A percentile compares a stretch with the other conserved stretches of the same genome.
These are phyloP conservation scores for Catonia carolina DNA, from an alignment of 2,888 invertebrate genomes.

Conservation along the genomic window DNA sequence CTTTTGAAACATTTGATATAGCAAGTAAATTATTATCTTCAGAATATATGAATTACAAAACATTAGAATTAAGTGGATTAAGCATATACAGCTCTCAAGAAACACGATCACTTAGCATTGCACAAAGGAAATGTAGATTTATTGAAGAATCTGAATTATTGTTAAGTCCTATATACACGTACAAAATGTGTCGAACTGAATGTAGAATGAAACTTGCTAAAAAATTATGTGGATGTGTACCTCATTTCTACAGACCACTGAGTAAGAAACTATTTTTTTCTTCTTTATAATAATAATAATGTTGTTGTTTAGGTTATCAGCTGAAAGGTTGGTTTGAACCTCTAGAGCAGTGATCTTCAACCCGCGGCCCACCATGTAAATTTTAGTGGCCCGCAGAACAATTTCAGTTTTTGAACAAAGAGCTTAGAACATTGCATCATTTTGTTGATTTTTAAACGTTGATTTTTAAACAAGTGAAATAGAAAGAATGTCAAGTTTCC, in stretches of 20 bases:
- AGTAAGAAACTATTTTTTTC: no score
- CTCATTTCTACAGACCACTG: slow-evolving; percentile 40
- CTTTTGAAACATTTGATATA: slow-evolving; percentile 60
- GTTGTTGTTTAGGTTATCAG: no score
- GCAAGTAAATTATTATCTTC: slow-evolving; percentile 45
- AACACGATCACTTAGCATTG: slow-evolving; percentile 39
- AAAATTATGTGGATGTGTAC: slow-evolving; percentile 41
- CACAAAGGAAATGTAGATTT: slow-evolving; percentile 40
- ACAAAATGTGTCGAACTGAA: slow-evolving; percentile 41
- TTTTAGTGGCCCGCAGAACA: no score
- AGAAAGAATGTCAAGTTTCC: no score
- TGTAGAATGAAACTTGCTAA: slow-evolving; percentile 40
- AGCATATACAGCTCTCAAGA: slow-evolving; percentile 53
- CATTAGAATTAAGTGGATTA: slow-evolving; percentile 52
- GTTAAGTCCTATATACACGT: slow-evolving; percentile 39
- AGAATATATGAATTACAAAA: slow-evolving; percentile 47
- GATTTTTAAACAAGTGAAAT: no score
- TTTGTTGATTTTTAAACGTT: no score
- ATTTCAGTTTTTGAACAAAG: no score
- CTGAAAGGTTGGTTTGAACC: no score
- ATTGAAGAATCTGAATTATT: slow-evolving; percentile 36
- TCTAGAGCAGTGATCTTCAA: no score
- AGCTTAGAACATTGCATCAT: no score
- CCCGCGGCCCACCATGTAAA: no score
- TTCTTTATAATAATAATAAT: no score